Conservation (phyloP, 2,797 vertebrate species). For the Loris lydekkerianus region DNA sequence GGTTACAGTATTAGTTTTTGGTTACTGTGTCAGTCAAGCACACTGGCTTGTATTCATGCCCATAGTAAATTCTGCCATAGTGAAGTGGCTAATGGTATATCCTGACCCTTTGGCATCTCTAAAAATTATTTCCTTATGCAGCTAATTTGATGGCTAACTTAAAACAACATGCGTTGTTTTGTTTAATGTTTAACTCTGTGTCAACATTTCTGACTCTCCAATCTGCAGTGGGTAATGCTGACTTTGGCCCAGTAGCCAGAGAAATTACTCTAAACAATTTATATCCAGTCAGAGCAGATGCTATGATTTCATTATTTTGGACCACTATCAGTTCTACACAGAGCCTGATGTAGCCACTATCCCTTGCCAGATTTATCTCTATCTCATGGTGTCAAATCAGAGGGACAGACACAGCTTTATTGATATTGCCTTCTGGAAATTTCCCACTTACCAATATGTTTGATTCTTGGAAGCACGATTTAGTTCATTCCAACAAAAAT, state of each 20-base stretch:
- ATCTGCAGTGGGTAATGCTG: conserved; percentile 71
- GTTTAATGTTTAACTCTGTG: conserved; percentile 79
- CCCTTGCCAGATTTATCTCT: conserved; percentile 83
- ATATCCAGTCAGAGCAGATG: conserved; percentile 83
- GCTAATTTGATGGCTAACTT: conserved; percentile 82
- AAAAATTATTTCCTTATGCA: conserved; percentile 76
- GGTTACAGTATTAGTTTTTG: background rate
- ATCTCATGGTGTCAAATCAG: conserved; percentile 82
- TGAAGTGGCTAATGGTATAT: conserved; percentile 75
- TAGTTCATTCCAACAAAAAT: conserved; percentile 67
- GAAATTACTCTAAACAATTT: conserved; percentile 85
- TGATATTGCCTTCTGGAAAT: conserved; percentile 80
- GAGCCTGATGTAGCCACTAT: conserved; percentile 71
- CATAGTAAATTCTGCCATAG: conserved; percentile 53
- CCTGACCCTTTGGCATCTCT: conserved; percentile 66
- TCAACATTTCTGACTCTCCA: conserved; percentile 80
- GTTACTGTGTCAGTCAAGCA: background rate
- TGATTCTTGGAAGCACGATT: conserved; percentile 63
- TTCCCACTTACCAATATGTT: conserved; percentile 81
- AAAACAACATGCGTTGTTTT: conserved; percentile 78
- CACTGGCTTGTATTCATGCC: background rate
- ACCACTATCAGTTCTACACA: conserved; percentile 81
- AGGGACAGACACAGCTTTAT: conserved; percentile 85
- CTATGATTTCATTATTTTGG: conserved; percentile 86
- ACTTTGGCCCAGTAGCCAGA: conserved; percentile 80